Evolutionary conservation across 1,140 invertebrate species (phyloP).

Genomic region (Trichomalopsis sarcophagae): DNA sequence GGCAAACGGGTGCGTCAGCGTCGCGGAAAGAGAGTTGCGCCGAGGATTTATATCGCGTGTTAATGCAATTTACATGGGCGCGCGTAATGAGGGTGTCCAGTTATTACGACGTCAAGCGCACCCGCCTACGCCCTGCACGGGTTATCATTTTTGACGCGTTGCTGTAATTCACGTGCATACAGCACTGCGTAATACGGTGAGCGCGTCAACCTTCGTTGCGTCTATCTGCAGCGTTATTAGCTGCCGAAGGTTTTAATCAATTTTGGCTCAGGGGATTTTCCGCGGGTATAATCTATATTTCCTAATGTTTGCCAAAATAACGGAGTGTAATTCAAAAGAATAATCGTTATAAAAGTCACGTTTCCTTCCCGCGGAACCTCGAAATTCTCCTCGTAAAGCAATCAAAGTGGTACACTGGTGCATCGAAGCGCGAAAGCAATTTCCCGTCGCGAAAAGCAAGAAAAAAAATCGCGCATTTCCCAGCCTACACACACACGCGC

Average conservation of each 20-base stretch:
- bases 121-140: neutral
- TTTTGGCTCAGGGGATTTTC: conserved; percentile 10
- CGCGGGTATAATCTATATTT: too few relatives aligned
- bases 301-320: too few relatives aligned
- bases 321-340: too few relatives aligned
- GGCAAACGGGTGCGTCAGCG: neutral
- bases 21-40: neutral
- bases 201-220: neutral
- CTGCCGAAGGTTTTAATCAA: conserved; percentile 51
- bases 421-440: conserved; percentile 35
- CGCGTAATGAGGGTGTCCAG: conserved; percentile 43
- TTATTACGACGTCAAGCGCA: conserved; percentile 28
- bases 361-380: neutral
- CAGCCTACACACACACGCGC: neutral
- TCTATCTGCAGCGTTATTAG: conserved; percentile 2
- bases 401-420: neutral
- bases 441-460: neutral
- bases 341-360: neutral
- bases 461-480: neutral
- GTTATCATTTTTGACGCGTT: conserved; percentile 23
- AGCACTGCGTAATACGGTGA: neutral
- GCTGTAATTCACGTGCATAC: neutral
- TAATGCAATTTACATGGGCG: conserved; percentile 45
- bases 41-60: conserved; percentile 45
- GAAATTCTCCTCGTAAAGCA: conserved; percentile 10